Conservation (phyloP, 2,888 invertebrate species). For the Sceliomorpha sp. region DNA sequence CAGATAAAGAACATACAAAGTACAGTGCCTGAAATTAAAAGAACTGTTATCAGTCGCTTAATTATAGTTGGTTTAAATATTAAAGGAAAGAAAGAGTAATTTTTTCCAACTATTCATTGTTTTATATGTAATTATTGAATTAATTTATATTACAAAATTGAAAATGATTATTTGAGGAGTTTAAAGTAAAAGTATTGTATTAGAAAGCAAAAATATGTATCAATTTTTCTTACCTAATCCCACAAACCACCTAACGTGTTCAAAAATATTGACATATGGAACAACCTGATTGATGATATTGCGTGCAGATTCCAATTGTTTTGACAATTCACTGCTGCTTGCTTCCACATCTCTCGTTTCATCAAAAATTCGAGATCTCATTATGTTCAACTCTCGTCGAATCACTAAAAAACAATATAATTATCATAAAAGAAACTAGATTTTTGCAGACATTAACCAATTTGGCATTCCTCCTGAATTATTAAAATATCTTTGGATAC, state of each 20-base stretch:
- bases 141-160: no score
- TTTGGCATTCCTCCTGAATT: no score
- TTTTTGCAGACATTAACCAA: no score
- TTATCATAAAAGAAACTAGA: no score
- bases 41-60: background rate
- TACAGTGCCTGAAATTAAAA: slow-evolving; percentile 62
- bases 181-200: no score
- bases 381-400: slow-evolving; percentile 82
- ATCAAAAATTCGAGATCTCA: slow-evolving; percentile 82
- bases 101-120: no score
- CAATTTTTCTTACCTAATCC: slow-evolving; percentile 82
- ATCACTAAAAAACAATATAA: slow-evolving; percentile 84
- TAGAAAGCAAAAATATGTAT: no score
- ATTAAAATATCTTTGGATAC: no score
- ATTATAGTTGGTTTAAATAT: slow-evolving; percentile 13
- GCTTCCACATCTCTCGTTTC: slow-evolving; percentile 83
- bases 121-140: no score
- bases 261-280: slow-evolving; percentile 82
- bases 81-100: background rate
- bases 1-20: slow-evolving; percentile 69
- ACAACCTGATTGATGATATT: slow-evolving; percentile 62
- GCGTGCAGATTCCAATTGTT: slow-evolving; percentile 78
- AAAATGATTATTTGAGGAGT: no score
- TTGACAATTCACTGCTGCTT: slow-evolving; percentile 82
- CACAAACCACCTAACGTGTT: slow-evolving; percentile 85